Base-by-base conservation (phyloP, 2,113 vertebrate species). In the Heloderma charlesbogerti region DNA sequence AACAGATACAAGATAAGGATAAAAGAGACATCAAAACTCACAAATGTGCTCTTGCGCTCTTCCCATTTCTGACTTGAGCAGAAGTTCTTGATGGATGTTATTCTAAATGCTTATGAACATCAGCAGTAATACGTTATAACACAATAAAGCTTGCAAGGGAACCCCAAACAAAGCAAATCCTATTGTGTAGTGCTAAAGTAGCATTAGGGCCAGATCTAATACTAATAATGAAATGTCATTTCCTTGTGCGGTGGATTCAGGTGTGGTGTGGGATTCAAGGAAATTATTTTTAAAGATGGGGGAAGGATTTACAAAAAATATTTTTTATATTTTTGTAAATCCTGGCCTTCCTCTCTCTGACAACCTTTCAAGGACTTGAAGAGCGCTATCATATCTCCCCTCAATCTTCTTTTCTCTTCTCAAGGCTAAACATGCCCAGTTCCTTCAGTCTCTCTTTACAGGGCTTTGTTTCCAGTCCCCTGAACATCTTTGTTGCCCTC, bases 71-170 rank as follows among this genome's bases (percentile, higher is more conserved):
- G 83, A 77, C 57, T 51, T 85, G 34, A 78, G 25, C 82, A 67
- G 54, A 66, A 67, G 74, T 48, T 77, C 18, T 43, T 84, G 71
- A 77, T 90, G 71, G 81, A 29, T 90, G 78, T 90, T 84, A n/a
- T 25, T 80, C 43, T 48, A 67, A 67, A 88, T 67, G 75, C 12
- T 88, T 51, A 37, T 45, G 71, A 77, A 12, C 81, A 84, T 8
- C 22, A n/a, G 72, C 37, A 88, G 37, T 40, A 63, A 78, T 60
- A n/a, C n/a, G n/a, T n/a, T n/a, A n/a, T n/a, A 78, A 88, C 57
- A 10, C 27, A 77, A 48, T 78, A 51, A 74, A 37, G 82, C 29
- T 85, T 75, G 48, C 37, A 25, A 75, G 18, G 54, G 22, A 67
- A 66, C 31, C 20, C 22, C 7, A 37, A 37, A 34, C 22, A 6